These are phyloP conservation scores for Nymphalis polychloros DNA, from an alignment of 2,888 invertebrate species.

Conservation along the genomic window DNA sequence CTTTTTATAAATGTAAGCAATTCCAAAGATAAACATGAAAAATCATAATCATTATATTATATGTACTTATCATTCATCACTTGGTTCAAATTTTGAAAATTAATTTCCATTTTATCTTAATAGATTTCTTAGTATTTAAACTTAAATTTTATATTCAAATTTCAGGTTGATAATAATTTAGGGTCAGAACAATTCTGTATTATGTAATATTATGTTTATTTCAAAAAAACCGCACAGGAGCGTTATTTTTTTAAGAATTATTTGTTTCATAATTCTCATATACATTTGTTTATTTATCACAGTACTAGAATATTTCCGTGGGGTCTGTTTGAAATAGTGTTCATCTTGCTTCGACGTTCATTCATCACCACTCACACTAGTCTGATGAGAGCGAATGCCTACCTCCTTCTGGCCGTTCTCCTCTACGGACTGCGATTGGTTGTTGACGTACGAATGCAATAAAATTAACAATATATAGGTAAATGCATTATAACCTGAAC, in stretches of 20 bases:
- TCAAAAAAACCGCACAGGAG: conserved; percentile 1
- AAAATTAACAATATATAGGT: conserved; percentile 81
- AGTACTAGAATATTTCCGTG: not conserved
- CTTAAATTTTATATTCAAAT: not conserved
- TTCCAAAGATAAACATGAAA: conserved; percentile 14
- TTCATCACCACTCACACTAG: conserved; percentile 45
- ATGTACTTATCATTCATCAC: conserved; percentile 9
- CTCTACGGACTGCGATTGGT: conserved; percentile 82
- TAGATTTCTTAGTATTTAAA: not conserved
- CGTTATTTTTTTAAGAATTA: not conserved
- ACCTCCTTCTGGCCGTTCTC: conserved; percentile 81
- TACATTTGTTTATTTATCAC: no score
- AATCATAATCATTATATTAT: conserved; percentile 8
- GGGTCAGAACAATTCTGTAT: not conserved
- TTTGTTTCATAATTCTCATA: not conserved
- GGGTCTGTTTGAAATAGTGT: conserved; percentile 8
- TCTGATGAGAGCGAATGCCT: conserved; percentile 71
- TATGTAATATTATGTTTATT: not conserved
- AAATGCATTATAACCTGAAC: conserved; percentile 78
- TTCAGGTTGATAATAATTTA: not conserved
- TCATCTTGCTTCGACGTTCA: conserved; percentile 16
- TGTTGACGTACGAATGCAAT: conserved; percentile 82
- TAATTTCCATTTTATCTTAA: not conserved
- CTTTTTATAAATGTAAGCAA: conserved; percentile 41
- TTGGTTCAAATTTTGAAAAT: conserved; percentile 2